Base-by-base conservation (phyloP, 1,140 invertebrate species). In the Chrysopa pallens region DNA sequence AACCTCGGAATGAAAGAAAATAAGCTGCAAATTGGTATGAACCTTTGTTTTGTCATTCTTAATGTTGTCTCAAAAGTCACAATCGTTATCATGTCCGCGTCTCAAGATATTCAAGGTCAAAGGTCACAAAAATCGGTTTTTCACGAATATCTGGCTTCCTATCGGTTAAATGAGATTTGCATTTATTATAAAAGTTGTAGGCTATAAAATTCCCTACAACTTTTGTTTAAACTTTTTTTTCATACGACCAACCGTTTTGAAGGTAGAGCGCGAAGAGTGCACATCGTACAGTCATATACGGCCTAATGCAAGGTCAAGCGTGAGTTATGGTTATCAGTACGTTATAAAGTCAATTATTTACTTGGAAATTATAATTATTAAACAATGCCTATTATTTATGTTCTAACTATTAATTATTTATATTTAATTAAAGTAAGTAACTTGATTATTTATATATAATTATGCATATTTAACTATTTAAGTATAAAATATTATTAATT, bases 401-500 rank as follows among this genome's bases (percentile, higher is more conserved):
- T 29, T 12, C 8, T 38, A 45, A 45, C 37, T 44, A 44, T 44
- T 36, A 44, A 39, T 39, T 39, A 39, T 44, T 39, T 33, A 40
- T 43, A 46, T 29, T 46, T 43, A 23, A 23, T 23, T 23, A 23
- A 23, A 23, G 17, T 23, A 23, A 23, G 17, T 23, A 23, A 42
- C 15, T 43, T 49, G 47, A 47, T 49, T 47, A 49, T 49, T 50
- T 45, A 47, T 50, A 47, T 47, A 45, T 47, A 47, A 45, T 36
- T 47, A 47, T 49, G 44, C 29, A 23, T 23, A 23, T 23, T 23
- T 23, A 23, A 23, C 17, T 23, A 23, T 23, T 23, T 23, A 23
- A 23, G 47, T 49, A 48, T 48, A 46, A 40, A 28, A 48, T 46
- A 48, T 48, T 48, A 50, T 48, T 48, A 50, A 50, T 50, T 48